Base-by-base conservation (phyloP, 2,797 vertebrate species). In the Microcaecilia unicolor region DNA sequence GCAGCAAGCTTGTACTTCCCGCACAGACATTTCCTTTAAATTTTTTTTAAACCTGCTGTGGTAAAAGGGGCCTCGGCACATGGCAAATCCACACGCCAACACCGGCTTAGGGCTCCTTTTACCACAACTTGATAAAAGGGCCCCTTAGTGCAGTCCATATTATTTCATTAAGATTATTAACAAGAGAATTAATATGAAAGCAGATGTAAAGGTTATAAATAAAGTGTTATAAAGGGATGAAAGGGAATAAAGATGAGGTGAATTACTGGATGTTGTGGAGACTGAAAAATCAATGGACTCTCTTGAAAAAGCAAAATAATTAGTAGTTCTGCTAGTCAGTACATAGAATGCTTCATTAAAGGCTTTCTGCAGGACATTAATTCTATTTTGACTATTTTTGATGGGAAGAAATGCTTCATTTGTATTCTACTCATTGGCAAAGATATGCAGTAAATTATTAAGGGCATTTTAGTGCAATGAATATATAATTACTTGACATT, bases 271-370 rank as follows among this genome's bases (percentile, higher is more conserved):
- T 36, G 14, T 23, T 41, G 32, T n/a, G 49, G 38, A 48, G 17
- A 58, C 36, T 56, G 41, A 61, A 72, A n/a, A 66, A 58, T 56
- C 48, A 42, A 37, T 55, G 31, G 37, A n/a, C 37, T 30, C 55
- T 28, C 48, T 24, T 46, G 7, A 51, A 58, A 49, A 25, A 8
- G 26, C 38, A 35, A 51, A 46, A 34, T 44, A 54, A 61, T 61
- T 44, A 62, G 48, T 31, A 28, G 12, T 37, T 44, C 55, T 58
- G 53, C 55, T 48, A 20, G 9, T 38, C 46, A 57, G 29, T 39
- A 3, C 33, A 40, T 56, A 28, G 47, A 44, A 33, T 35, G 44
- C 48, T 37, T 48, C 28, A 29, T 25, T 28, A 48, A 32, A 32
- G 32, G 18, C 32, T 59, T 65, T 5, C 8, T 55, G 43, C 33